Evolutionary conservation across 2,113 vertebrate species (phyloP), one percentile per base, ranked within the genome.

Genomic region (Thamnophis sirtalis): DNA sequence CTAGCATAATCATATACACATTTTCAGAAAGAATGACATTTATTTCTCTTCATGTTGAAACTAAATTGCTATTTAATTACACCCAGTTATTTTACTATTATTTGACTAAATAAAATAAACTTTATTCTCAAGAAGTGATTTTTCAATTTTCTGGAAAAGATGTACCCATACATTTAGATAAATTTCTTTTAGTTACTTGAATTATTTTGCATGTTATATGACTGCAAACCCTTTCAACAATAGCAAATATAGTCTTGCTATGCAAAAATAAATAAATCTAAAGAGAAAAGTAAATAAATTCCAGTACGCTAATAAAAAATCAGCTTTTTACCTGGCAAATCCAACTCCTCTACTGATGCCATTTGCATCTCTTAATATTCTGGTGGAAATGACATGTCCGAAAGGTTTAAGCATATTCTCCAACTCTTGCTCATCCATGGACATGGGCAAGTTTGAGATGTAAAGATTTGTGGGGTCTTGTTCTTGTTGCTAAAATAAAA

Each of bases 391-490:
- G 95, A 99, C 99, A 58, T 99, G 99, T 95, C 99, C 99, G 86
- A 99, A 98, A 68, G 99, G 99, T 97, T 99, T 99, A 96, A 99
- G 98, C 99, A 99, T 99, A 93, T 98, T 99, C 98, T 99, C 99
- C 96, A 99, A 98, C 96, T 99, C 99, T 97, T 99, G 99, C 95
- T 99, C 99, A 91, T 99, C 99, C 99, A 99, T 99, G 68, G 99
- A 99, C 96, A 99, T 98, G 0, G 99, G 99, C 96, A 99, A 98
- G 97, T 99, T 99, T 96, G 99, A 99, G 97, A 99, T 99, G 97
- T 99, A 99, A 92, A 99, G 98, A 97, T 99, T 99, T 94, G 99
- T 99, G 95, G 99, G 99, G 95, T 99, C 99, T 98, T 99, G 99
- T 93, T 99, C 99, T 98, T 99, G 99, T 99, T 99, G 99, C 99